These are phyloP conservation scores for Thecophora atra DNA, from an alignment of 2,888 invertebrate genomes.

Conservation along the genomic window DNA sequence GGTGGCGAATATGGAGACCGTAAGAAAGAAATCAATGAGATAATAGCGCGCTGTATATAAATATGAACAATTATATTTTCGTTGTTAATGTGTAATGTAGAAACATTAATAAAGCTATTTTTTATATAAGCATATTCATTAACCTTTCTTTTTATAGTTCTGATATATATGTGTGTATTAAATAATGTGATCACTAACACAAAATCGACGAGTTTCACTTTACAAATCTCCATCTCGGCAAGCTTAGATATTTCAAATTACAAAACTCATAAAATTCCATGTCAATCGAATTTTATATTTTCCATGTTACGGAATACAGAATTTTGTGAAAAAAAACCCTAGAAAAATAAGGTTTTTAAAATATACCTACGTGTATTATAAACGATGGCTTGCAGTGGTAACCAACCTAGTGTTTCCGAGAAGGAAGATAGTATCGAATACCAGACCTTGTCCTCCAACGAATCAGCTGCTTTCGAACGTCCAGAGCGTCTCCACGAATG, in stretches of 20 bases:
- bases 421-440: conserved; percentile 49
- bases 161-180: too few species aligned
- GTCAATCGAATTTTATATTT: too few species aligned
- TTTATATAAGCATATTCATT: not conserved
- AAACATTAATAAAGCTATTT: not conserved
- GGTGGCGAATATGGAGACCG: conserved; percentile 66
- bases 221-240: too few species aligned
- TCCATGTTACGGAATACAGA: too few species aligned
- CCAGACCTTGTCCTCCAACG: conserved; percentile 54
- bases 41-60: conserved; percentile 62
- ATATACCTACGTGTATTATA: not conserved
- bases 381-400: conserved; percentile 20
- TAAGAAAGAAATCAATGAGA: conserved; percentile 59
- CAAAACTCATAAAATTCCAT: conserved; percentile 7
- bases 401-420: conserved; percentile 32
- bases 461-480: conserved; percentile 47
- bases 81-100: conserved; percentile 35
- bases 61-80: conserved; percentile 26
- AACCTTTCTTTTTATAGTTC: too few species aligned
- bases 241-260: too few species aligned
- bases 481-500: conserved; percentile 59
- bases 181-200: too few species aligned
- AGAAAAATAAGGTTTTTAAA: too few species aligned
- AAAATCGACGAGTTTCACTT: too few species aligned
- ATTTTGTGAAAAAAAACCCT: too few species aligned